Evolutionary conservation across 2,888 invertebrate genomes (phyloP).

Genomic region (Pandemis cinnamomeana): DNA sequence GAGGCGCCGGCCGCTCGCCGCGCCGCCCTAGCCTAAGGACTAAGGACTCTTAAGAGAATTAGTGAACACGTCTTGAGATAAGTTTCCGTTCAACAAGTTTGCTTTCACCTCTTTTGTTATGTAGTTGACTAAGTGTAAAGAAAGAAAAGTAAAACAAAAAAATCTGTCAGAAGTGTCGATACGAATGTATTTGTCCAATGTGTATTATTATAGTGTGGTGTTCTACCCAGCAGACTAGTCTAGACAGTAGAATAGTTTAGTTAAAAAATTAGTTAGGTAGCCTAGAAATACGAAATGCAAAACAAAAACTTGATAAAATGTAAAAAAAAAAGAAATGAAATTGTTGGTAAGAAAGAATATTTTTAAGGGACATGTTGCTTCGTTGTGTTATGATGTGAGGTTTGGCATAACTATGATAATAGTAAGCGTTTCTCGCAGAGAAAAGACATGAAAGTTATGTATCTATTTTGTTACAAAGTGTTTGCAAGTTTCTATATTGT

Average conservation of each 20-base stretch:
- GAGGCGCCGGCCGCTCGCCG: conserved; percentile 68
- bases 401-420: conserved; percentile 85
- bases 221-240: conserved; percentile 85
- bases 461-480: conserved; percentile 85
- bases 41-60: conserved; percentile 60
- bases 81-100: conserved; percentile 82
- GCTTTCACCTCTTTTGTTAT: conserved; percentile 84
- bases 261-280: conserved; percentile 84
- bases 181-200: conserved; percentile 84
- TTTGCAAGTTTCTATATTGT: conserved; percentile 85
- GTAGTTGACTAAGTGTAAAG: conserved; percentile 83
- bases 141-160: conserved; percentile 79
- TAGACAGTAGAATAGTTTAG: conserved; percentile 85
- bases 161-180: conserved; percentile 75
- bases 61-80: conserved; percentile 78
- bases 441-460: conserved; percentile 80
- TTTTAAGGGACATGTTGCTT: conserved; percentile 86
- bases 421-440: conserved; percentile 81
- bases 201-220: conserved; percentile 84
- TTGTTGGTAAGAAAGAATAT: conserved; percentile 87
- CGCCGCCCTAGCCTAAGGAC: conserved; percentile 57
- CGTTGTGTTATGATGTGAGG: conserved; percentile 82
- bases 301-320: conserved; percentile 83
- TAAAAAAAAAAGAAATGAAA: conserved; percentile 85
- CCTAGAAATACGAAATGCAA: conserved; percentile 85